Conservation (phyloP, 2,888 invertebrate species). For the Neelides folsomi region DNA sequence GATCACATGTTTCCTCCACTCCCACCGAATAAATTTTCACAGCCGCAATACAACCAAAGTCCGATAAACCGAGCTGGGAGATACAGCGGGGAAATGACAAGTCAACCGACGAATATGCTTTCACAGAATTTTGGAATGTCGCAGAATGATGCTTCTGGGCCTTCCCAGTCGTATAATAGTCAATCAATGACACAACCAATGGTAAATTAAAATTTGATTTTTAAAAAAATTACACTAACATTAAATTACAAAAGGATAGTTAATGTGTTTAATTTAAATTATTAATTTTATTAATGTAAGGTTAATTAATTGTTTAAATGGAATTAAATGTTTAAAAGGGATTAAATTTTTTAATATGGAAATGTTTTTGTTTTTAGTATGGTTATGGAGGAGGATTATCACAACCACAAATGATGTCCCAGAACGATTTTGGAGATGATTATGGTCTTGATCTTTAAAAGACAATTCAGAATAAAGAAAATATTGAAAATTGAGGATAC, state of each 20-base stretch:
- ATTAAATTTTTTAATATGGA: not conserved
- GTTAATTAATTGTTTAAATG: no score
- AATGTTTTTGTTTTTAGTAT: constrained; percentile 3
- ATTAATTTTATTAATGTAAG: no score
- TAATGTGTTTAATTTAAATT: no score
- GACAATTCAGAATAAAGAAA: no score
- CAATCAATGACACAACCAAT: constrained; percentile 26
- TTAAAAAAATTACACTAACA: no score
- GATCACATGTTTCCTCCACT: constrained; percentile 20
- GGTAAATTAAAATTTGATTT: no score
- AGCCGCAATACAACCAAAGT: not conserved
- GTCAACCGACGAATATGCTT: constrained; percentile 21
- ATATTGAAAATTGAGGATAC: no score
- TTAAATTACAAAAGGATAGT: no score
- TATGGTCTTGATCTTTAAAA: constrained; percentile 17
- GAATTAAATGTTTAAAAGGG: no score
- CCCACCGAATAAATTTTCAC: not conserved
- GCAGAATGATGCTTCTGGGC: constrained; percentile 12
- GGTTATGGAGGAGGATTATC: constrained; percentile 15
- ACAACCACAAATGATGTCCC: constrained; percentile 29
- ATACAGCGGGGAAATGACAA: constrained; percentile 19
- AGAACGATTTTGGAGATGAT: constrained; percentile 29
- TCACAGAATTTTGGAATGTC: constrained; percentile 25
- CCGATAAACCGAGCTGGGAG: constrained; percentile 3
- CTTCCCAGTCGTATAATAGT: constrained; percentile 21